phyloP scores from a whole-genome alignment of 2,113 vertebrate genomes.

The Propithecus coquereli region DNA sequence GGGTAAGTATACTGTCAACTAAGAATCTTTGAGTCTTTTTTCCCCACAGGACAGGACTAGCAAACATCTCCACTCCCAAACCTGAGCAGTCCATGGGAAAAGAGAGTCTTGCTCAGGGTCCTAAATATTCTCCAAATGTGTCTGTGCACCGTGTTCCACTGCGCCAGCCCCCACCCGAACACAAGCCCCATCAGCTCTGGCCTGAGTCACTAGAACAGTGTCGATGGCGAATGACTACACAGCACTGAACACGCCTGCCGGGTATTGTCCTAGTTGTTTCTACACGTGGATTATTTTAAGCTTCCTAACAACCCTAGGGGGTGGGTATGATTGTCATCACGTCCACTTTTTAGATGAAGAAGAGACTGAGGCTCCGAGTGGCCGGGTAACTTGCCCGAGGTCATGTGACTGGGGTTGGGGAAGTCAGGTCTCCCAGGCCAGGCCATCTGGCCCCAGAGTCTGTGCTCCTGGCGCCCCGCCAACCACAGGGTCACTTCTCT shows the following conservation, averaged over 20 bases:
- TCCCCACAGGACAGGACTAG: neutral
- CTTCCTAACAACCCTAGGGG: rapidly evolving
- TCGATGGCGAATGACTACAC: rapidly evolving
- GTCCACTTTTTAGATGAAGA: neutral
- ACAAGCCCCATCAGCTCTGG: neutral
- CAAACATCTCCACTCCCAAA: neutral
- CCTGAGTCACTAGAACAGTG: rapidly evolving
- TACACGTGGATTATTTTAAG: rapidly evolving
- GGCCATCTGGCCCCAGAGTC: neutral
- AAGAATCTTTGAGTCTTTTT: neutral
- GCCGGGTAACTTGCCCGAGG: neutral
- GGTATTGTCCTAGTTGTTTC: neutral
- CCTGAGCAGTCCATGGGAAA: neutral
- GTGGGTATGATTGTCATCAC: rapidly evolving
- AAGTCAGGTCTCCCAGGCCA: neutral
- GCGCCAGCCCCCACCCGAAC: neutral
- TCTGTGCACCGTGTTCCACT: rapidly evolving
- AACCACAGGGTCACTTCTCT: rapidly evolving
- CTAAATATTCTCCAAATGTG: neutral
- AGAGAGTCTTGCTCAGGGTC: neutral
- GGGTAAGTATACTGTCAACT: neutral
- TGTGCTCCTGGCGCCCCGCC: rapidly evolving
- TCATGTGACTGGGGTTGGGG: neutral
- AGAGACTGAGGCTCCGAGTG: neutral
- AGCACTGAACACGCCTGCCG: rapidly evolving